Evolutionary conservation across 2,113 vertebrate species (phyloP), one percentile per base, ranked within the genome.

Genomic region (Suncus etruscus): DNA sequence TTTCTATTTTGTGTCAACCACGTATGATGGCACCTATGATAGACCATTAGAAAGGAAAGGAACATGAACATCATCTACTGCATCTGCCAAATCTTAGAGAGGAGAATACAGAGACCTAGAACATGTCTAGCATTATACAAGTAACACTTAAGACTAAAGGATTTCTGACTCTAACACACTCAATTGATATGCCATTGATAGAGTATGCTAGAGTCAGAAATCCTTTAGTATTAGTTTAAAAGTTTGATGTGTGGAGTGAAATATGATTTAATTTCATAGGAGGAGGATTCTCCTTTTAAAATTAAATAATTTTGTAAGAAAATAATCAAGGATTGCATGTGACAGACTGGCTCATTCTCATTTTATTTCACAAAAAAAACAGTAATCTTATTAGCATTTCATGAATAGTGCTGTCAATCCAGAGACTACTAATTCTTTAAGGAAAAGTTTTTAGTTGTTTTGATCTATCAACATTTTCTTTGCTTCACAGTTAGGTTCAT

Each of bases 201-300:
- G 50, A 11, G 2, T 65, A 27, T 75, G 32, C n/a, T n/a, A n/a
- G n/a, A n/a, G n/a, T n/a, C n/a, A n/a, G n/a, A n/a, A n/a, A n/a
- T n/a, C n/a, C n/a, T n/a, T n/a, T n/a, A n/a, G n/a, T n/a, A n/a
- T 87, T 51, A 61, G 24, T 93, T 83, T 16, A 85, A 51, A 84
- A 54, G 14, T 78, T 87, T 89, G 32, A 11, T 29, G 3, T 58
- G 81, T 27, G 69, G 9, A 45, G 29, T 87, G 45, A 85, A 78
- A 68, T 61, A 88, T 50, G 0, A 58, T 45, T 89, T 80, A 75
- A 73, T 78, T 51, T 51, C 50, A 8, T 51, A 51, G 50, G 12
- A 51, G 50, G 8, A 9, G 12, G 50, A 8, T 51, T n/a, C n/a
- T 51, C 50, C 50, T 51, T 51, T 51, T 51, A 51, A 51, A 51